A percentile compares a stretch with the other conserved stretches of the same genome.
These are phyloP conservation scores for Pseudorectes ferrugineus DNA, from an alignment of 2,113 vertebrate genomes.

Conservation along the genomic window DNA sequence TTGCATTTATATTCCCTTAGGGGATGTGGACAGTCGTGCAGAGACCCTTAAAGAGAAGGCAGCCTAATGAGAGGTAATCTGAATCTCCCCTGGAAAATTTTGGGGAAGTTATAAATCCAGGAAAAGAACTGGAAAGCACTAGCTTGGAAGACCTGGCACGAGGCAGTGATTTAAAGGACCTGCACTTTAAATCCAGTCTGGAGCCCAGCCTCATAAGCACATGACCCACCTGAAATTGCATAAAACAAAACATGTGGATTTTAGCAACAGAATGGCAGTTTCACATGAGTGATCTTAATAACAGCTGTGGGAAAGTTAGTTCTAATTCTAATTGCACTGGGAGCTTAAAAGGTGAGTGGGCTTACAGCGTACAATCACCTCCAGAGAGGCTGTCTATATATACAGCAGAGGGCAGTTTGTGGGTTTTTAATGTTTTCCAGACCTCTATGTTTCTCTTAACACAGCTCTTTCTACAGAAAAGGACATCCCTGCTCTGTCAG, in stretches of 20 bases:
- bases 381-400: rapidly evolving
- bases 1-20: neutral
- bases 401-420: neutral
- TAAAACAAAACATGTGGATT: neutral
- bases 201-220: neutral
- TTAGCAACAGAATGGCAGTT: neutral
- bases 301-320: neutral
- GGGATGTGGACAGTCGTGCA: neutral
- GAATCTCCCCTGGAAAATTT: neutral
- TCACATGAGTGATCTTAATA: neutral
- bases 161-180: neutral
- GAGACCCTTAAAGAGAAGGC: neutral
- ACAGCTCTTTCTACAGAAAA: neutral
- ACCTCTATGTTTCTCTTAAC: neutral
- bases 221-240: neutral
- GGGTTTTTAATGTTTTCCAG: neutral
- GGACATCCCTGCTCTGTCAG: neutral
- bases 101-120: neutral
- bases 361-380: neutral
- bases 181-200: neutral
- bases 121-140: neutral
- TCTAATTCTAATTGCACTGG: neutral
- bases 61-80: neutral
- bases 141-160: rapidly evolving
- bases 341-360: neutral